A percentile compares a stretch with the other conserved stretches of the same genome.
Conservation (phyloP, 1,140 invertebrate genomes). For the Drosophila lacertosa region DNA sequence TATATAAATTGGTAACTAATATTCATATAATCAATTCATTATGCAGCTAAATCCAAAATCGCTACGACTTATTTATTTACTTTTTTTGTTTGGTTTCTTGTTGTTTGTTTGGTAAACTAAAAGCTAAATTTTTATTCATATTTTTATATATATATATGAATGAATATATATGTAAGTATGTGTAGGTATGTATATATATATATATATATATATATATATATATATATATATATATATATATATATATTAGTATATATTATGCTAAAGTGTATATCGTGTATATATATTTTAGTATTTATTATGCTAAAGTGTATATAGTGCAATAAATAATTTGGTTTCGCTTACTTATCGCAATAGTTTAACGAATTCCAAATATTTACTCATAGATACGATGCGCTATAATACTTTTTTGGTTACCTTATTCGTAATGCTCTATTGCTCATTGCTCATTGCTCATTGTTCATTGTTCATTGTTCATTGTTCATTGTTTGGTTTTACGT, state of each 20-base stretch:
- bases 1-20: constrained; percentile 68
- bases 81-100: constrained; percentile 23
- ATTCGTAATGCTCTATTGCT: constrained; percentile 41
- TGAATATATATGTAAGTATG: neutral
- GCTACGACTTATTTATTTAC: constrained; percentile 65
- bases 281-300: constrained; percentile 42
- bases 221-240: constrained; percentile 26
- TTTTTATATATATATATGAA: too few species aligned
- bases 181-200: constrained; percentile 31
- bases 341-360: constrained; percentile 76
- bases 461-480: constrained; percentile 3
- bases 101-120: constrained; percentile 40
- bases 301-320: constrained; percentile 67
- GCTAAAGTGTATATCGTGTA: too few species aligned
- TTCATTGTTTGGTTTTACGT: constrained; percentile 32
- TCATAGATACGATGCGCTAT: constrained; percentile 70
- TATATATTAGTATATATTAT: constrained; percentile 45
- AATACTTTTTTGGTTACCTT: constrained; percentile 69
- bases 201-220: constrained; percentile 6
- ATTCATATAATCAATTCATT: constrained; percentile 74
- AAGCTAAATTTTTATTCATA: constrained; percentile 41
- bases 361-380: constrained; percentile 77
- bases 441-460: constrained; percentile 54
- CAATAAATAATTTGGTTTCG: constrained; percentile 67
- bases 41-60: constrained; percentile 75